A percentile compares a stretch with the other conserved stretches of the same genome.
phyloP scores from a whole-genome alignment of 2,797 vertebrate species.

The Arremon aurantiirostris region DNA sequence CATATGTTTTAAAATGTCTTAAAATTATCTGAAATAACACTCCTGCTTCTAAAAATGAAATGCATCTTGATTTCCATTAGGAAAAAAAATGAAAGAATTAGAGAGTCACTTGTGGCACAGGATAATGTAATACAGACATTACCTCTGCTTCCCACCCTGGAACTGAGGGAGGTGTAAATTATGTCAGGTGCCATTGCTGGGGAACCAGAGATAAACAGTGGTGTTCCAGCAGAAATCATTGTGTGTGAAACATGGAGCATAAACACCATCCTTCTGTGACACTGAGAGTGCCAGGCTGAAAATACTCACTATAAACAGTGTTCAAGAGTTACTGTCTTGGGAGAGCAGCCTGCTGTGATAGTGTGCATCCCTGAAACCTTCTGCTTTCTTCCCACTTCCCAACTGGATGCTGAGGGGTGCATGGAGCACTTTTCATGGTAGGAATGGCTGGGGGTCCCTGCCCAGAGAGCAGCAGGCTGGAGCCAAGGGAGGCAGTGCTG shows the following conservation, averaged over 20 bases:
- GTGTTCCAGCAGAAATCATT: neutral
- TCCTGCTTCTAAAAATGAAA: neutral
- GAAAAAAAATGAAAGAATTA: neutral
- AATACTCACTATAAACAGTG: neutral
- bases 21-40: neutral
- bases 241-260: neutral
- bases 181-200: neutral
- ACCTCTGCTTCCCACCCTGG: neutral
- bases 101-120: neutral
- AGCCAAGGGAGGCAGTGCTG: neutral
- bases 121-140: neutral
- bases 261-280: slow-evolving; percentile 41
- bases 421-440: neutral
- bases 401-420: neutral
- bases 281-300: neutral
- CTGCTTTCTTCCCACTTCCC: neutral
- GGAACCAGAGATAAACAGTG: slow-evolving; percentile 2
- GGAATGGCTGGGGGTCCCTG: neutral
- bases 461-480: neutral
- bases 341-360: neutral
- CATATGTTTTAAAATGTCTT: neutral
- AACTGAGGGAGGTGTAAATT: neutral
- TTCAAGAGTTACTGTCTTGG: neutral
- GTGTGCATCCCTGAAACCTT: neutral
- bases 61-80: neutral